phyloP scores from a whole-genome alignment of 2,113 vertebrate genomes.

The Pseudolaguvia tuberculata region DNA sequence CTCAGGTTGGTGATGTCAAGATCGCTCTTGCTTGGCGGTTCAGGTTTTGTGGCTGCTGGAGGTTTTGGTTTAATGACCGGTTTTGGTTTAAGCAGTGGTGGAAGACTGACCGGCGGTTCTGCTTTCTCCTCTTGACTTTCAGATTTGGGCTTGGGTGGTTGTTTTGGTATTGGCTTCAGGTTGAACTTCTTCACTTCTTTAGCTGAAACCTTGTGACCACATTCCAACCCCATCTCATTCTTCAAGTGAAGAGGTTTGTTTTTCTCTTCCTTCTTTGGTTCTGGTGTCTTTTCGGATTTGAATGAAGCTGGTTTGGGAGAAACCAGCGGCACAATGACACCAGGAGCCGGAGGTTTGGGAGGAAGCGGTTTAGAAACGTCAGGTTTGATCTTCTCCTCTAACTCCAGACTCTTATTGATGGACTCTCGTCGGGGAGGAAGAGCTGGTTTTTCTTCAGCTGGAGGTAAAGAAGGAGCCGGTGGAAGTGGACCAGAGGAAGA shows the following conservation, averaged over 20 bases:
- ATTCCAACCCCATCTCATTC: constrained; percentile 95
- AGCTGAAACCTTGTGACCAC: constrained; percentile 87
- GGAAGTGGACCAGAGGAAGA: constrained; percentile 55
- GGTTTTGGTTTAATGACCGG: constrained; percentile 88
- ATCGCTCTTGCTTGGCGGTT: constrained; percentile 74
- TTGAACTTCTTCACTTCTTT: constrained; percentile 95
- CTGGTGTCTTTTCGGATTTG: constrained; percentile 74
- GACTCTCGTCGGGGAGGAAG: constrained; percentile 89
- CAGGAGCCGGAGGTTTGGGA: constrained; percentile 78
- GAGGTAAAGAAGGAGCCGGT: constrained; percentile 66
- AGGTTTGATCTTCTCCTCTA: constrained; percentile 74
- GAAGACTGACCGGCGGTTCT: constrained; percentile 65
- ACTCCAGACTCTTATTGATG: constrained; percentile 86
- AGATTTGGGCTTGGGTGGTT: constrained; percentile 77
- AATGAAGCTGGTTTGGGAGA: constrained; percentile 71
- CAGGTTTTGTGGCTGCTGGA: constrained; percentile 69
- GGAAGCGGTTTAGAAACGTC: constrained; percentile 76
- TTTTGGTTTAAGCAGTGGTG: constrained; percentile 79
- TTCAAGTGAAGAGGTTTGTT: constrained; percentile 81
- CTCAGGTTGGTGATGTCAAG: constrained; percentile 89
- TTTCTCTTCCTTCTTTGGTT: constrained; percentile 86
- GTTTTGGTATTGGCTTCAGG: constrained; percentile 86
- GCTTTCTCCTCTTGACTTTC: constrained; percentile 79
- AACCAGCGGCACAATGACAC: constrained; percentile 76
- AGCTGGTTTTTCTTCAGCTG: constrained; percentile 87